Evolutionary conservation across 2,797 vertebrate genomes (phyloP).

Genomic region (Intellagama lesueurii): DNA sequence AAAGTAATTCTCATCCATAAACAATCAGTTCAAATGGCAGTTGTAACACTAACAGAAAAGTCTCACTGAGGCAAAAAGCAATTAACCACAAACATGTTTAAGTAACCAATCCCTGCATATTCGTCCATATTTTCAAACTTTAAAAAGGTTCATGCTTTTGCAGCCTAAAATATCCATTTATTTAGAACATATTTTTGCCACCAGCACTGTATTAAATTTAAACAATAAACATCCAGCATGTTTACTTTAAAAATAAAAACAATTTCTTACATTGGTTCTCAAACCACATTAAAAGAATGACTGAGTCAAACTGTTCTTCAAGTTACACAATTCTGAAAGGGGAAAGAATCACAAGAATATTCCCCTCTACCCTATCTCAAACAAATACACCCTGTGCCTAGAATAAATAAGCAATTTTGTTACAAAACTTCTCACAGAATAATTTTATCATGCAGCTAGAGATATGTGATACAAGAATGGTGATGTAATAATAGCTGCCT

Average conservation of each 20-base stretch:
- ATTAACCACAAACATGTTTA: background rate
- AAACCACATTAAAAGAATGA: slow-evolving; percentile 72
- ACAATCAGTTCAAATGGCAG: slow-evolving; percentile 6
- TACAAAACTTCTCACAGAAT: slow-evolving; percentile 41
- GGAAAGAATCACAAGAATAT: slow-evolving; percentile 67
- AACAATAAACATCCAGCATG: slow-evolving; percentile 37
- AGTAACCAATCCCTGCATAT: background rate
- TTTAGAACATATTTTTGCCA: slow-evolving; percentile 26
- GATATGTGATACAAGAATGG: background rate
- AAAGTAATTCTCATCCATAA: background rate
- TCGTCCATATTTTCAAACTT: background rate
- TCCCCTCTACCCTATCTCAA: slow-evolving; percentile 21
- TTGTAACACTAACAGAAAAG: background rate
- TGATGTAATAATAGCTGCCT: background rate
- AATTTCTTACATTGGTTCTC: slow-evolving; percentile 58
- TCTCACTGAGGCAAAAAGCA: background rate
- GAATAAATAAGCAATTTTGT: slow-evolving; percentile 37
- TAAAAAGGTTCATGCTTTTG: slow-evolving; percentile 16
- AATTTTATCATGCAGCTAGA: slow-evolving; percentile 12
- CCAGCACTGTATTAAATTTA: slow-evolving; percentile 49
- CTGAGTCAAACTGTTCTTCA: slow-evolving; percentile 70
- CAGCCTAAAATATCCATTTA: slow-evolving; percentile 42
- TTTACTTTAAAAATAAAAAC: slow-evolving; percentile 64
- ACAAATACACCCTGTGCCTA: background rate
- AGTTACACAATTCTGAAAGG: slow-evolving; percentile 57